Conservation (phyloP, 1,140 invertebrate genomes). For the Lepidurus packardi region DNA sequence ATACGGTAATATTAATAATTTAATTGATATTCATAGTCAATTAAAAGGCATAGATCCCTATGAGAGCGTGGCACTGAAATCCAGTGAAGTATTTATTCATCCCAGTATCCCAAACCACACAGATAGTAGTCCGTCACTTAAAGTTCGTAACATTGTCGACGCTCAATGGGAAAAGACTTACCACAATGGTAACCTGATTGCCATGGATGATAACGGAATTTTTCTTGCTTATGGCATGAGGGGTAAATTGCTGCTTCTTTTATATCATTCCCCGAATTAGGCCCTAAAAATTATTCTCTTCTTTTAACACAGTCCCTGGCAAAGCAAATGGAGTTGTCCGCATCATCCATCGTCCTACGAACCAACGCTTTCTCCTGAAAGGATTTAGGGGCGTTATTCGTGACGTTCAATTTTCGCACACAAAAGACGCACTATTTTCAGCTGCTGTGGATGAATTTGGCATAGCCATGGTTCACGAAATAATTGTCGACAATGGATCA, state of each 20-base stretch:
- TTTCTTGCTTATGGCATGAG: constrained; percentile 85
- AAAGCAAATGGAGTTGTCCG: constrained; percentile 71
- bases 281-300: constrained; percentile 32
- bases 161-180: constrained; percentile 75
- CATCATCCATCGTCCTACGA: constrained; percentile 67
- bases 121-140: constrained; percentile 79
- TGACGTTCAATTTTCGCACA: constrained; percentile 83
- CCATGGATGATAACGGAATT: constrained; percentile 75
- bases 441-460: constrained; percentile 80
- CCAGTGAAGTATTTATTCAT: constrained; percentile 56
- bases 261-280: constrained; percentile 26
- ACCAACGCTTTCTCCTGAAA: constrained; percentile 72
- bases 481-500: constrained; percentile 50
- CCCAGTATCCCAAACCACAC: constrained; percentile 54
- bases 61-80: background rate
- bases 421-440: constrained; percentile 65
- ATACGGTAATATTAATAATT: background rate
- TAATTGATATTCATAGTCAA: background rate
- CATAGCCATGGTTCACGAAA: constrained; percentile 72
- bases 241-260: constrained; percentile 51
- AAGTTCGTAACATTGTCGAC: constrained; percentile 82
- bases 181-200: constrained; percentile 69
- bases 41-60: background rate
- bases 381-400: constrained; percentile 75
- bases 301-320: constrained; percentile 50